Base-by-base conservation (phyloP, 2,888 invertebrate genomes). In the Metalampra italica region DNA sequence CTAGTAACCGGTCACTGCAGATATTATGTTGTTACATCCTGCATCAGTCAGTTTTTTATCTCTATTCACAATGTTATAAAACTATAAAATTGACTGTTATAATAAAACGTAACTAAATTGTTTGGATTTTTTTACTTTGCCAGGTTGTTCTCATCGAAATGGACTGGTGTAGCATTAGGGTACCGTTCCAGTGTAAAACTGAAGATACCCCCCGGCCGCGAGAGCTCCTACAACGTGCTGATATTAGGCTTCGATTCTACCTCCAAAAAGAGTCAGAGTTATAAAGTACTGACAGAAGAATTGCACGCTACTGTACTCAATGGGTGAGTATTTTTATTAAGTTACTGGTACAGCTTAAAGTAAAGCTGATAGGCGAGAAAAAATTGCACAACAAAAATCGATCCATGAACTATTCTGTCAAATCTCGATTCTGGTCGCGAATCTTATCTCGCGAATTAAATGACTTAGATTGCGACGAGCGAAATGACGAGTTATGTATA, bases 221-320 rank as follows among this genome's bases (percentile, higher is more conserved):
- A 45, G 9, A 14, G 41, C 15, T 40, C 37, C 0, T 15, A 12
- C 11, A 47, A 51, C 29, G 51, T 51, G 14, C 38, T 51, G 5
- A 45, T 51, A 15, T 37, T 51, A 5, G 47, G 96, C 0, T 94
- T 96, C 62, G 97, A 97, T 80, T 97, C 97, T 0, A 74, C 97
- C 7, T 96, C 97, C 0, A 90, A 94, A 40, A 94, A 96, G 93
- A 95, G 1, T 96, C 95, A 93, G 59, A 93, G 94, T 14, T 95
- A 94, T 68, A 86, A 91, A n/a, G 93, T 93, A 68, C 73, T 97
- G 30, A 92, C 89, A 1, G 85, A 93, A 36, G 77, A 83, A 8
- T 71, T 95, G 36, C 79, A 90, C 15, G 91, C 92, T 5, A 82
- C 91, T 32, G 88, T 94, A 4, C 76, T 96, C 11, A 90, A 94